Conservation (phyloP, 2,113 vertebrate genomes). For the Trematomus loennbergii region DNA sequence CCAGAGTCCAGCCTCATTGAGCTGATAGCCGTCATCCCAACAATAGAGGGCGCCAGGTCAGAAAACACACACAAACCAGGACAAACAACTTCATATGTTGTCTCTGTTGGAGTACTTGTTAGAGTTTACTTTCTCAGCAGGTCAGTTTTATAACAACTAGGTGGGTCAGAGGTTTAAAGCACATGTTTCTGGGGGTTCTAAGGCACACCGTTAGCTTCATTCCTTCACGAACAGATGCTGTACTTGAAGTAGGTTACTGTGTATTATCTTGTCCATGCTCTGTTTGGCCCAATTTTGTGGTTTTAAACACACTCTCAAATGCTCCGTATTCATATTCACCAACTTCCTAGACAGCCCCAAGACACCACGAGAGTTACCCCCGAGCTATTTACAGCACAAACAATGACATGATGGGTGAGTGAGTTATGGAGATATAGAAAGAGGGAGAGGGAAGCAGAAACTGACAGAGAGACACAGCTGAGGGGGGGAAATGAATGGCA, state of each 20-base stretch:
- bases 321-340: constrained; percentile 20
- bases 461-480: constrained; percentile 30
- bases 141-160: constrained; percentile 12
- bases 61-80: background rate
- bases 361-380: constrained; percentile 41
- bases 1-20: background rate
- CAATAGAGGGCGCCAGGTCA: background rate
- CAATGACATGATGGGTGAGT: constrained; percentile 40
- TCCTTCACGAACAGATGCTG: constrained; percentile 6
- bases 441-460: constrained; percentile 10
- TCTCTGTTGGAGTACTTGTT: background rate
- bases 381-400: constrained; percentile 58
- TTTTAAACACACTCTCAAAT: constrained; percentile 33
- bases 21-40: background rate
- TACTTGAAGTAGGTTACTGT: constrained; percentile 5
- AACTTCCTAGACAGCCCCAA: constrained; percentile 30
- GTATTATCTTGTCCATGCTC: constrained; percentile 13
- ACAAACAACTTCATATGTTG: background rate
- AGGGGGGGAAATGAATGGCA: constrained; percentile 54
- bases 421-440: constrained; percentile 21
- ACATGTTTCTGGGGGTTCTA: background rate
- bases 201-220: constrained; percentile 3
- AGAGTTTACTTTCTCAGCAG: constrained; percentile 27
- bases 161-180: constrained; percentile 14
- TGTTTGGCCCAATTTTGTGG: constrained; percentile 48